Conservation (phyloP, 2,113 vertebrate genomes). For the Girardinichthys multiradiatus region DNA sequence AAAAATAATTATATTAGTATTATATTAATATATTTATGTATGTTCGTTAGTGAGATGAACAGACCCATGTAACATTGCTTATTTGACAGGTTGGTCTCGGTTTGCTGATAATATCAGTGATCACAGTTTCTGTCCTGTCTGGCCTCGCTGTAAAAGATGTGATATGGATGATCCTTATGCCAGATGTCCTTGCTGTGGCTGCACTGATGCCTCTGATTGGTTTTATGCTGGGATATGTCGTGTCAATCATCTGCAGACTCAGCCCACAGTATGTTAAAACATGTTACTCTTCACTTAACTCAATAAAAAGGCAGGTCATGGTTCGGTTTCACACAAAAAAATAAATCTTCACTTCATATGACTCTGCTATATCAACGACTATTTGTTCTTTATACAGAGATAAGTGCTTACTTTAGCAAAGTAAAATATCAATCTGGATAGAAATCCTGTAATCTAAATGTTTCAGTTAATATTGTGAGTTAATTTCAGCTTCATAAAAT, state of each 20-base stretch:
- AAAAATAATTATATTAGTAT: no score
- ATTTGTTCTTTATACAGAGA: not conserved
- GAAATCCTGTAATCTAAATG: no score
- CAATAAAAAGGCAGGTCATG: not conserved
- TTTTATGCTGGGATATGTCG: slow-evolving; percentile 81
- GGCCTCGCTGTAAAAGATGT: slow-evolving; percentile 63
- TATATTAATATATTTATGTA: no score
- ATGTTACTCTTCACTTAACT: not conserved
- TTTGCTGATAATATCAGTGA: slow-evolving; percentile 64
- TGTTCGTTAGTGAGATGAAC: not conserved
- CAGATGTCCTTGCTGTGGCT: slow-evolving; percentile 75
- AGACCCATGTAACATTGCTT: not conserved
- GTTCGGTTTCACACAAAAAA: not conserved
- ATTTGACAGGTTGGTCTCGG: slow-evolving; percentile 75
- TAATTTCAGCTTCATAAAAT: not conserved
- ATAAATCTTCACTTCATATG: not conserved
- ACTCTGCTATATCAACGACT: not conserved
- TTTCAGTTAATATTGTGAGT: not conserved
- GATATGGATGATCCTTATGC: slow-evolving; percentile 75
- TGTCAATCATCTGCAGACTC: slow-evolving; percentile 80
- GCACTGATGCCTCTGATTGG: slow-evolving; percentile 85
- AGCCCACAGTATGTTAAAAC: slow-evolving; percentile 72
- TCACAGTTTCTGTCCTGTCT: slow-evolving; percentile 66
- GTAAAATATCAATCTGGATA: not conserved
- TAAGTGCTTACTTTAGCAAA: not conserved